These are phyloP conservation scores for Drosophila tsacasi DNA, from an alignment of 1,140 invertebrate species.

Conservation along the genomic window DNA sequence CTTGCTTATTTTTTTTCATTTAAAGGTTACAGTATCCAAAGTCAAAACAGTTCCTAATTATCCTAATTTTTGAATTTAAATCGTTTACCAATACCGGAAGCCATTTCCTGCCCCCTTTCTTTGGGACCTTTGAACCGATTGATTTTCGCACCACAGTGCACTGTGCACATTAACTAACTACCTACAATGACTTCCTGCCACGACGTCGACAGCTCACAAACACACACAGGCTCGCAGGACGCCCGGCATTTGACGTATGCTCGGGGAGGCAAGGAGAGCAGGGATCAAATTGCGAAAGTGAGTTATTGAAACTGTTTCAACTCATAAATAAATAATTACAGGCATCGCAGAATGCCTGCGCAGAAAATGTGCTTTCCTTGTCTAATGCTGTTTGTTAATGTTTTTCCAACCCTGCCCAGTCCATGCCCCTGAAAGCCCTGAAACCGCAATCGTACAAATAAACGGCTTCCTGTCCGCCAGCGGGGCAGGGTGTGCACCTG, in stretches of 20 bases:
- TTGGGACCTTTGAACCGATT: slow-evolving; percentile 21
- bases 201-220: slow-evolving; percentile 45
- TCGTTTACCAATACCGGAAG: background rate
- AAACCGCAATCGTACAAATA: slow-evolving; percentile 22
- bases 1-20: no score
- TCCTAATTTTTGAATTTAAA: background rate
- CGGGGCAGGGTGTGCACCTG: slow-evolving; percentile 30
- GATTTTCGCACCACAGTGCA: slow-evolving; percentile 78
- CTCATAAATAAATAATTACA: slow-evolving; percentile 85
- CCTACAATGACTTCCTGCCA: slow-evolving; percentile 77
- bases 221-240: slow-evolving; percentile 10
- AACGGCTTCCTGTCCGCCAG: slow-evolving; percentile 21
- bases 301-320: slow-evolving; percentile 84
- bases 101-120: background rate
- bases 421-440: slow-evolving; percentile 9
- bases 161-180: slow-evolving; percentile 81
- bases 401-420: slow-evolving; percentile 39
- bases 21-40: no score
- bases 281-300: slow-evolving; percentile 51
- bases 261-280: background rate
- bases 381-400: slow-evolving; percentile 66
- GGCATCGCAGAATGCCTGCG: slow-evolving; percentile 61
- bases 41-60: background rate
- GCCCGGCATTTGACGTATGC: slow-evolving; percentile 66
- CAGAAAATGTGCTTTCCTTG: slow-evolving; percentile 57